Evolutionary conservation across 2,888 invertebrate genomes (phyloP).

Genomic region (Leptinotarsa tumamoca): DNA sequence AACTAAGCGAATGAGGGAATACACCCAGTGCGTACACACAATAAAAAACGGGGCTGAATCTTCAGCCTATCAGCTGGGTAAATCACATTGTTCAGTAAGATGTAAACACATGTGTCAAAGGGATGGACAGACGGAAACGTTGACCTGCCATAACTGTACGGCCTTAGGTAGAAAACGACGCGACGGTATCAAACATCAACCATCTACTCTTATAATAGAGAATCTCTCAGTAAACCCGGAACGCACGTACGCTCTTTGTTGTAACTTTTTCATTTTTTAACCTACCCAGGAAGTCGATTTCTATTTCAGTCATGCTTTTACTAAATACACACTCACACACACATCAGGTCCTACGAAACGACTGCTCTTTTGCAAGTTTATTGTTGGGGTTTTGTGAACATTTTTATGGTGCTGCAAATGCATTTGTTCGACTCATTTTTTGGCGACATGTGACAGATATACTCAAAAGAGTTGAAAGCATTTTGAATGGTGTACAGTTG

Average conservation of each 20-base stretch:
- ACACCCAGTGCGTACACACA: constrained; percentile 23
- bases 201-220: constrained; percentile 58
- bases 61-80: constrained; percentile 50
- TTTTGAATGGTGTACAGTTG: neutral
- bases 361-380: constrained; percentile 15
- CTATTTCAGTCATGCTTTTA: constrained; percentile 59
- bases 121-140: constrained; percentile 51
- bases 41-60: constrained; percentile 31
- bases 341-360: constrained; percentile 24
- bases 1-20: constrained; percentile 4
- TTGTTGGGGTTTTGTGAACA: constrained; percentile 14
- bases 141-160: constrained; percentile 48
- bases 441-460: neutral
- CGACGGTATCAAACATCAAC: constrained; percentile 59
- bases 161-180: constrained; percentile 49
- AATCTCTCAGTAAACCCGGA: constrained; percentile 62
- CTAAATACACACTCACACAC: constrained; percentile 47
- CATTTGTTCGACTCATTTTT: neutral
- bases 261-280: constrained; percentile 51
- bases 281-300: constrained; percentile 65
- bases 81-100: constrained; percentile 52
- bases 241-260: constrained; percentile 65
- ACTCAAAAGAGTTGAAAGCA: neutral
- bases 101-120: constrained; percentile 49
- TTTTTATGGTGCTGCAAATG: neutral